Evolutionary conservation across 2,888 invertebrate genomes (phyloP).

Genomic region (Zele albiditarsus): DNA sequence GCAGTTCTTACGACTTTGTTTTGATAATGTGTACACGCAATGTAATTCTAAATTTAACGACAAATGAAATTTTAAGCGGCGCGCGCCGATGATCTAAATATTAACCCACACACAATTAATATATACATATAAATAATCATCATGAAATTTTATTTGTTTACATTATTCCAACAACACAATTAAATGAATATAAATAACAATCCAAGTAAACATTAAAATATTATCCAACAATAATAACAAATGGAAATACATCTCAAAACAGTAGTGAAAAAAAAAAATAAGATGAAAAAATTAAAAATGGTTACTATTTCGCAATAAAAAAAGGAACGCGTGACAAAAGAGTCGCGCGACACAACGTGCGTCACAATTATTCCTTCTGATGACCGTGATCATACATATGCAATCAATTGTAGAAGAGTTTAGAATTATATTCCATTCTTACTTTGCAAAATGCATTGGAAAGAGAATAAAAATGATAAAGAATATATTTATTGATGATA

Average conservation of each 20-base stretch:
- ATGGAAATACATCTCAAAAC: neutral
- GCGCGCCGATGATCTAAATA: slow-evolving; percentile 53
- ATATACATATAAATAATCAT: neutral
- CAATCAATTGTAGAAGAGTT: slow-evolving; percentile 1
- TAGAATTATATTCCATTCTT: neutral
- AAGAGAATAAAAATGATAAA: neutral
- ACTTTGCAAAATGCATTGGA: neutral
- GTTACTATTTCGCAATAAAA: slow-evolving; percentile 26
- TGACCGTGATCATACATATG: neutral
- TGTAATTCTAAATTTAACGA: slow-evolving; percentile 53
- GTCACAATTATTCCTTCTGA: slow-evolving; percentile 32
- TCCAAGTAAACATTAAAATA: neutral
- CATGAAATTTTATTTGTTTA: too few relatives aligned
- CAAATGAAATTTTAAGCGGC: slow-evolving; percentile 49
- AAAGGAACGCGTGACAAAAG: slow-evolving; percentile 25
- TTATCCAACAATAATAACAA: neutral
- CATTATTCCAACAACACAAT: neutral
- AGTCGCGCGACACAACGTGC: slow-evolving; percentile 28
- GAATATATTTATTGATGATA: neutral
- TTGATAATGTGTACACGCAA: slow-evolving; percentile 29
- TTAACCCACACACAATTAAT: neutral
- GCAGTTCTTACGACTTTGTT: neutral
- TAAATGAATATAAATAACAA: neutral
- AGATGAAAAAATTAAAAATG: neutral
- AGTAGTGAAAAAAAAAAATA: slow-evolving; percentile 7